Base-by-base conservation (phyloP, 1,140 invertebrate genomes). In the Hyphantria cunea region DNA sequence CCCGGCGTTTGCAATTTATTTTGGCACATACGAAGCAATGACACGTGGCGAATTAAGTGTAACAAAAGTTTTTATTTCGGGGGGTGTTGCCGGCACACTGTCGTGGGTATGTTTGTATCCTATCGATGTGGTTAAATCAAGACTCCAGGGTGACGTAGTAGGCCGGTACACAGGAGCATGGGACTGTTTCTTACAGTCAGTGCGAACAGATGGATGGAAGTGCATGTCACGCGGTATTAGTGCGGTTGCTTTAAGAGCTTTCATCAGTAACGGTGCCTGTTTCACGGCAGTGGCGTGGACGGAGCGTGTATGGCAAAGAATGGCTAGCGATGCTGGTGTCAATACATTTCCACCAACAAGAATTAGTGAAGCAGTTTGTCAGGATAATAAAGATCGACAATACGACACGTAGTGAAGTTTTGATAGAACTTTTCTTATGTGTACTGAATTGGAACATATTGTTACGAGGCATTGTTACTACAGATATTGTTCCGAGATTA, bases 211-310 rank as follows among this genome's bases (percentile, higher is more conserved):
- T 76, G 96, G 97, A 0, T 91, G 93, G 58, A 64, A 72, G 0
- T 95, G 94, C 61, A 91, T 98, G 59, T 92, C 93, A 14, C 89
- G 94, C 9, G 97, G 97, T 0, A 75, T 98, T 0, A 93, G 92
- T 9, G 95, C 96, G 0, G 96, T 96, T 0, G 82, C 96, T 11
- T 81, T 98, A 33, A 92, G 97, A 42, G 96, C 97, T 0, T 98
- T 98, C 87, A 96, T 97, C 0, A 95, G 95, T n/a, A 99, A 98
- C 77, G 97, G 97, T 0, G 96, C 95, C 0, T 97, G 96, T 33
- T 98, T 98, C 80, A 93, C 95, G 3, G 96, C 96, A 3, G 96
- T 98, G 11, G 94, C 94, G 4, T 97, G 95, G 94, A 84, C 87
- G 6, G 84, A 86, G 49, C 77, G 80, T 11, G 72, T 75, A 0